phyloP scores from a whole-genome alignment of 2,113 vertebrate species.

The Coturnix japonica region DNA sequence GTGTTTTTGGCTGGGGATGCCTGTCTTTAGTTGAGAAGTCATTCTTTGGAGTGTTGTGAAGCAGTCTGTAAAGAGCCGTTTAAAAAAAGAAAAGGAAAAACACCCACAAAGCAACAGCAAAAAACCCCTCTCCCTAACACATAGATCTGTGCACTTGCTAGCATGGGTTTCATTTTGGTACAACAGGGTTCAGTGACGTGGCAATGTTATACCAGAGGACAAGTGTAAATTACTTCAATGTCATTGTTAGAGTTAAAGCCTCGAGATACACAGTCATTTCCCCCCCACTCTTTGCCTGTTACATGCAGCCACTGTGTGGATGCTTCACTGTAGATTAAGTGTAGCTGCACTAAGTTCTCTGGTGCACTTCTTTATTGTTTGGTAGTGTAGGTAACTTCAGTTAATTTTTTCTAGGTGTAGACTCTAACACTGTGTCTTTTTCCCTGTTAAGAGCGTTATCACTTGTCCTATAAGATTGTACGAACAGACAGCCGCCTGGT shows the following conservation, averaged over 20 bases:
- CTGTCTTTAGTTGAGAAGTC: not conserved
- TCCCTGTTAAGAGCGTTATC: constrained; percentile 84
- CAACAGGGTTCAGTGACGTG: not conserved
- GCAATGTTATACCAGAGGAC: not conserved
- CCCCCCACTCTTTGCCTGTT: not conserved
- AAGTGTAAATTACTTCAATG: not conserved
- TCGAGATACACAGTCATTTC: not conserved
- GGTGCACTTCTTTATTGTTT: not conserved
- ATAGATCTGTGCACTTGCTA: not conserved
- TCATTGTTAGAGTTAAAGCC: not conserved
- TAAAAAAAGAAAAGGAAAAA: not conserved
- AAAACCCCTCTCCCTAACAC: too few species aligned
- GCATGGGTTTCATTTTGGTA: not conserved
- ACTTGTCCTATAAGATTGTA: constrained; percentile 95
- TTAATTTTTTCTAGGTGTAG: not conserved
- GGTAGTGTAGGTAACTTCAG: not conserved
- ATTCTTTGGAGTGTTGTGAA: not conserved
- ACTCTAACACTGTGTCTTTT: not conserved
- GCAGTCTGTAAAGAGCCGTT: not conserved
- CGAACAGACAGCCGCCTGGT: constrained; percentile 95
- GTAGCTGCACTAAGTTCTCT: not conserved
- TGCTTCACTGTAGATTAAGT: not conserved
- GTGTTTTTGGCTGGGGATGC: not conserved
- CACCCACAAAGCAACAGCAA: too few species aligned
- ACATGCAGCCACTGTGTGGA: not conserved